These are phyloP conservation scores for Astatoreochromis straeleni DNA, from an alignment of 2,113 vertebrate species.

Conservation along the genomic window DNA sequence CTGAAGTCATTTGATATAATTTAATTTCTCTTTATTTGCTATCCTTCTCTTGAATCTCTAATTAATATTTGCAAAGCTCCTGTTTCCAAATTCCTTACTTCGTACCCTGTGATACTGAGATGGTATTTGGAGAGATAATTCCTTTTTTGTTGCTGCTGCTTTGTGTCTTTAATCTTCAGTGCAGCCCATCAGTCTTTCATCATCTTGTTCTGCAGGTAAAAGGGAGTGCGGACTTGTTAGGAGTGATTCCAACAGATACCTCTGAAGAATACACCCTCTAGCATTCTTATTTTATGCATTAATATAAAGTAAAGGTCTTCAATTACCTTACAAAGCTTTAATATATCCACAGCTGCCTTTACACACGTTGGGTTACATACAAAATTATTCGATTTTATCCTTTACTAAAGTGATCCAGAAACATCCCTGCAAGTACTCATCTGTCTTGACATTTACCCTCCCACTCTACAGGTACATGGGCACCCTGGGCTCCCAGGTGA, in stretches of 20 bases:
- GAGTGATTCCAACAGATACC: not conserved
- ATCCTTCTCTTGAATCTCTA: not conserved
- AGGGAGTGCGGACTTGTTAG: not conserved
- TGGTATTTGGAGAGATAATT: not conserved
- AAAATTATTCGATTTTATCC: not conserved
- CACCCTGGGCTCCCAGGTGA: conserved; percentile 85
- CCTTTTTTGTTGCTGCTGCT: not conserved
- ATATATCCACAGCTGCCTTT: not conserved
- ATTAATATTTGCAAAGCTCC: not conserved
- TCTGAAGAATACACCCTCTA: not conserved
- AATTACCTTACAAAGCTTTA: not conserved
- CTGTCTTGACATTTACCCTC: not conserved
- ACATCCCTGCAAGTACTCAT: not conserved
- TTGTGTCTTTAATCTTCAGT: not conserved
- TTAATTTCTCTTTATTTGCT: conserved; percentile 26
- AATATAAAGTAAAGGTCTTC: not conserved
- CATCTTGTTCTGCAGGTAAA: not conserved
- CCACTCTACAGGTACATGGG: conserved; percentile 75
- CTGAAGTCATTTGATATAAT: conserved; percentile 7
- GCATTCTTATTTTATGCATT: not conserved
- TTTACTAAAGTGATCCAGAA: not conserved
- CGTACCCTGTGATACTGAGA: not conserved
- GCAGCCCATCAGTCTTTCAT: not conserved
- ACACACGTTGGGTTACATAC: not conserved
- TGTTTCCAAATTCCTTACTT: not conserved